phyloP scores from a whole-genome alignment of 2,113 vertebrate genomes.

The Solea senegalensis region DNA sequence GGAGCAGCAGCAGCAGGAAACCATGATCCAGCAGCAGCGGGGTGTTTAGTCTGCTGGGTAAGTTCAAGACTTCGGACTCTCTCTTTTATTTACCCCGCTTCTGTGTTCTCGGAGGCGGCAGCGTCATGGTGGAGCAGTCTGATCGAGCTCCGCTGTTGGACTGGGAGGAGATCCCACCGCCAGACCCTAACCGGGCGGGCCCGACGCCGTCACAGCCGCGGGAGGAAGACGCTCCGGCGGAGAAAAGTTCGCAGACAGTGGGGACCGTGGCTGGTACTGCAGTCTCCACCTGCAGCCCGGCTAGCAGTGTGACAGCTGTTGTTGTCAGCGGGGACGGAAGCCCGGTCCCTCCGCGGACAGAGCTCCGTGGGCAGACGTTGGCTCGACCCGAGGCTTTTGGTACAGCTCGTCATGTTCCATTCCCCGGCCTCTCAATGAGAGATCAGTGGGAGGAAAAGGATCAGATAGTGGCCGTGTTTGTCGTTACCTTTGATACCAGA shows the following conservation, averaged over 20 bases:
- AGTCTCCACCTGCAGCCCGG: constrained; percentile 35
- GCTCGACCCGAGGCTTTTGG: constrained; percentile 56
- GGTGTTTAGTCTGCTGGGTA: constrained; percentile 12
- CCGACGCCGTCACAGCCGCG: constrained; percentile 36
- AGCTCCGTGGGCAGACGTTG: constrained; percentile 44
- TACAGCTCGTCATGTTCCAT: constrained; percentile 43
- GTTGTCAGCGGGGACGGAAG: constrained; percentile 53
- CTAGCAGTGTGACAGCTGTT: constrained; percentile 62
- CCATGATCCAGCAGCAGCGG: constrained; percentile 46
- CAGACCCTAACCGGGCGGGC: constrained; percentile 71
- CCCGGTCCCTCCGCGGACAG: constrained; percentile 31
- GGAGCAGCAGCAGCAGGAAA: constrained; percentile 30
- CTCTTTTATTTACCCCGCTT: neutral
- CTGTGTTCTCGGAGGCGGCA: constrained; percentile 9
- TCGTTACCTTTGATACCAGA: constrained; percentile 95
- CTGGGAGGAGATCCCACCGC: constrained; percentile 91
- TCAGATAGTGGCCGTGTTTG: constrained; percentile 94
- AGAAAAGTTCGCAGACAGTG: constrained; percentile 59
- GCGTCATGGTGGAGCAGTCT: constrained; percentile 88
- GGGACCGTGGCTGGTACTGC: constrained; percentile 46
- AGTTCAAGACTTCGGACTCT: constrained; percentile 8
- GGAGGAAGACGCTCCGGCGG: constrained; percentile 49
- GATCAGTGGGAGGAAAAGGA: constrained; percentile 90
- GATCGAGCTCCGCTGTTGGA: constrained; percentile 92
- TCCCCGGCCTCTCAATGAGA: constrained; percentile 62